These are phyloP conservation scores for Brachyptera putata DNA, from an alignment of 2,888 invertebrate genomes.

Conservation along the genomic window DNA sequence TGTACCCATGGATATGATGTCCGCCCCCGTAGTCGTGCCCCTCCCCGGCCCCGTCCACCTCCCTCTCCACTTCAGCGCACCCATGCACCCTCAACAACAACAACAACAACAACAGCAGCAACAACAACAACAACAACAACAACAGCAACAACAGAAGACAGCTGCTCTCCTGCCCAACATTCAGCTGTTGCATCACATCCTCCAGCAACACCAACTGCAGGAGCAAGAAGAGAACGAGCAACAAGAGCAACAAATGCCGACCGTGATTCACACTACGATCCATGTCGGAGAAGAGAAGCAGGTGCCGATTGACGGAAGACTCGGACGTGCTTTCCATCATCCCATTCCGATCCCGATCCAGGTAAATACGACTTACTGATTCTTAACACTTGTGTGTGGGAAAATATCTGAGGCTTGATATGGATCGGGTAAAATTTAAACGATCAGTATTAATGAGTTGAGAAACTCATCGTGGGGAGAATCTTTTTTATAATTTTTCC, in stretches of 20 bases:
- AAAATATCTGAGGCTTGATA: too few species aligned
- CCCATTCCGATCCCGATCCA: conserved; percentile 14
- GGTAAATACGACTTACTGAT: neutral
- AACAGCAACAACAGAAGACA: neutral
- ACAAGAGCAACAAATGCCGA: conserved; percentile 19
- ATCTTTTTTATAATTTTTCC: too few species aligned
- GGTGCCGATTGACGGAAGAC: conserved; percentile 22
- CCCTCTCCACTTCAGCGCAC: conserved; percentile 37
- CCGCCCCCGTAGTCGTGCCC: conserved; percentile 42
- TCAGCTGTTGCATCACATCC: conserved; percentile 32
- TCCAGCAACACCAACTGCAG: conserved; percentile 24
- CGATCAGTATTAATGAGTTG: too few species aligned
- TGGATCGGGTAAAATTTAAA: too few species aligned
- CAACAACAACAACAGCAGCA: conserved; percentile 37
- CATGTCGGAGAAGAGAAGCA: conserved; percentile 20
- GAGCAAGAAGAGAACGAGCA: conserved; percentile 39
- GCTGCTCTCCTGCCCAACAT: conserved; percentile 28
- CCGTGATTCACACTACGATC: conserved; percentile 27
- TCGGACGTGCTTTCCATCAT: conserved; percentile 24
- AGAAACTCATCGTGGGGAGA: too few species aligned
- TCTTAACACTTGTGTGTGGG: too few species aligned
- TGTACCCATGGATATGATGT: conserved; percentile 52
- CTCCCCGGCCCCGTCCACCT: conserved; percentile 39
- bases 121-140: conserved; percentile 23
- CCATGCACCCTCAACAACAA: conserved; percentile 30